phyloP scores from a whole-genome alignment of 2,888 invertebrate genomes.

The Heliconius sara region DNA sequence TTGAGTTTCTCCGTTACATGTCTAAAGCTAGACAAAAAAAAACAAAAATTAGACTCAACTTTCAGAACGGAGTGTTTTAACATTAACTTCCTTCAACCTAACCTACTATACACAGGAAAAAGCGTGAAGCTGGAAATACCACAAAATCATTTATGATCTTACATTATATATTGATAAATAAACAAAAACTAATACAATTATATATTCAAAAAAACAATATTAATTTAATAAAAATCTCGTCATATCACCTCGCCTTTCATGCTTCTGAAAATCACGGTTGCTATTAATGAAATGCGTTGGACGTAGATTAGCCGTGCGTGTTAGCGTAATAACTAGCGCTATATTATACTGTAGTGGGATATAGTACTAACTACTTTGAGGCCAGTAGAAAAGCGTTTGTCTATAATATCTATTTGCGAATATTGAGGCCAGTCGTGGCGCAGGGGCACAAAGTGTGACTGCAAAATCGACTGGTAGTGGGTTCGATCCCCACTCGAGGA shows the following conservation, averaged over 20 bases:
- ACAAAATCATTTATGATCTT: not conserved
- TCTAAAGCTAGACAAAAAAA: too few relatives aligned
- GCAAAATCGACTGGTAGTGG: too few relatives aligned
- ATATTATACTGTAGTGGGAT: not conserved
- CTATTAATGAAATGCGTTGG: conserved; percentile 41
- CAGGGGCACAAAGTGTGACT: too few relatives aligned
- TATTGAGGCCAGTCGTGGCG: too few relatives aligned
- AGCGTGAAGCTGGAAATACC: not conserved
- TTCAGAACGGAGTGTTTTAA: too few relatives aligned
- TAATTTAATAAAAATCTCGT: not conserved
- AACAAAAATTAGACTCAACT: too few relatives aligned
- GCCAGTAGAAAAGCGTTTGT: not conserved
- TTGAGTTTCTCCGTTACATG: too few relatives aligned
- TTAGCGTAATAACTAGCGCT: conserved; percentile 32
- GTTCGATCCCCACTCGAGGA: too few relatives aligned
- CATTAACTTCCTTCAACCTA: not conserved
- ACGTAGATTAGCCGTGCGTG: conserved; percentile 36
- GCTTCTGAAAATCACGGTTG: conserved; percentile 33
- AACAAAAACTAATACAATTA: not conserved
- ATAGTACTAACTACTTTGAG: not conserved
- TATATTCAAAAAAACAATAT: not conserved
- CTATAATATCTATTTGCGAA: not conserved
- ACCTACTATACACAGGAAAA: not conserved
- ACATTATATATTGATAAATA: not conserved
- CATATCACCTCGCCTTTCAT: conserved; percentile 5